Percentiles rank a stretch among this genome's conserved stretches.
Evolutionary conservation across 2,113 vertebrate species (phyloP).

Genomic region (Neogobius melanostomus): DNA sequence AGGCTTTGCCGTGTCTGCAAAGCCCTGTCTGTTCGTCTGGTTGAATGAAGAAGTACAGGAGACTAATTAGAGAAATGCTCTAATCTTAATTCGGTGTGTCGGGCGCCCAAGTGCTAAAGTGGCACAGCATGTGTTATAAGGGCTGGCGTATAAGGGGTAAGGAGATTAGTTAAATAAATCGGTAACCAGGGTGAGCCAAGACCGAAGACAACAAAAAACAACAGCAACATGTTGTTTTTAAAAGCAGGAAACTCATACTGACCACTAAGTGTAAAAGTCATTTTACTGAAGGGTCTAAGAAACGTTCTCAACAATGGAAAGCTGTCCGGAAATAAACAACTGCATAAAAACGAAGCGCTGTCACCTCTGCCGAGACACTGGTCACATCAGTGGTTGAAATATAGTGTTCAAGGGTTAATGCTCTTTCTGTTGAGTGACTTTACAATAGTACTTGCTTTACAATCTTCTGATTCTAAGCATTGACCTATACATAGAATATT

Average conservation of each 20-base stretch:
- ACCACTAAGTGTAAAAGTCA: too few relatives aligned
- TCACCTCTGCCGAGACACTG: too few relatives aligned
- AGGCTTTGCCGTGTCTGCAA: not conserved
- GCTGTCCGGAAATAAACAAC: too few relatives aligned
- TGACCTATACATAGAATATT: too few relatives aligned
- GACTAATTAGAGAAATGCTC: constrained; percentile 15
- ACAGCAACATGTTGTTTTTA: not conserved
- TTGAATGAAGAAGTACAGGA: not conserved
- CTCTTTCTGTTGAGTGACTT: too few relatives aligned
- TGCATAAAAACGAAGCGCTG: too few relatives aligned
- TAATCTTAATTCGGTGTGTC: constrained; percentile 10
- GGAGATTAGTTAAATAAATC: constrained; percentile 43
- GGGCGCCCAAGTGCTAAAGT: constrained; percentile 4
- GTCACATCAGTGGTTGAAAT: too few relatives aligned
- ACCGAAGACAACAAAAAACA: not conserved
- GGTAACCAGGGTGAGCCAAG: constrained; percentile 20
- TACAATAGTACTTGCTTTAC: too few relatives aligned
- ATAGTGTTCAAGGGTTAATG: too few relatives aligned
- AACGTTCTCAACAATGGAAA: too few relatives aligned
- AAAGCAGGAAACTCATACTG: not conserved
- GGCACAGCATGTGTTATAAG: constrained; percentile 17
- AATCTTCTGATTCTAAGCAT: too few relatives aligned
- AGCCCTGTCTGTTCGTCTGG: not conserved
- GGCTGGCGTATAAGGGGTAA: constrained; percentile 30
- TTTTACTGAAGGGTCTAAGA: not conserved